Conservation (phyloP, 2,113 vertebrate species). For the Cnemophilus loriae region DNA sequence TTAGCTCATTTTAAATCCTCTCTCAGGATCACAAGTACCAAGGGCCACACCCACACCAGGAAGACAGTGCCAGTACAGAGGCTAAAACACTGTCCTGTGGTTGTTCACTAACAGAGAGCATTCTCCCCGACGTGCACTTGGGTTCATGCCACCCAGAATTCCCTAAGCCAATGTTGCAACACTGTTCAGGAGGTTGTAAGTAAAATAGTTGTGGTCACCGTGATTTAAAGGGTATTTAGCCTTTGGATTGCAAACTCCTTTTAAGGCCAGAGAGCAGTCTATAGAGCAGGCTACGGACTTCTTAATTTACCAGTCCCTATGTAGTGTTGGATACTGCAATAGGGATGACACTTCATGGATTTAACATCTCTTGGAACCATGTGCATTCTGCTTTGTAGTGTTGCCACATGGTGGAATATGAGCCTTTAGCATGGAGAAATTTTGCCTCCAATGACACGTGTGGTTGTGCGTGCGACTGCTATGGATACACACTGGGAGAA, state of each 20-base stretch:
- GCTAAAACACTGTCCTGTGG: neutral
- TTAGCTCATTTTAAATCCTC: neutral
- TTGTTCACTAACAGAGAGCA: neutral
- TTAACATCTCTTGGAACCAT: neutral
- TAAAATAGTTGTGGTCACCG: neutral
- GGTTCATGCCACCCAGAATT: neutral
- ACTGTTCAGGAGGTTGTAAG: neutral
- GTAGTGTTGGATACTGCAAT: neutral
- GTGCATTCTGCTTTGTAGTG: neutral
- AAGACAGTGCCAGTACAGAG: neutral
- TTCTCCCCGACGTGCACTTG: neutral
- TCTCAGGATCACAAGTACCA: neutral
- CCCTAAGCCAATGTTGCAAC: neutral
- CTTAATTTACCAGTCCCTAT: neutral
- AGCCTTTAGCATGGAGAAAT: neutral
- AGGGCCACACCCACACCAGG: neutral
- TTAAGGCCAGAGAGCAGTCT: neutral
- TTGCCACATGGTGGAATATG: neutral
- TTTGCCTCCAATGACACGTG: accelerated
- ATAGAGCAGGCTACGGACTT: neutral
- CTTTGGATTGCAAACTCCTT: neutral
- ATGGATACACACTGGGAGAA: neutral
- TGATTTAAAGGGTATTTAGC: neutral
- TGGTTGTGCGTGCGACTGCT: neutral
- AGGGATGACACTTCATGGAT: neutral